Evolutionary conservation across 2,113 vertebrate genomes (phyloP), one percentile per base, ranked within the genome.

Genomic region (Chrysochloris asiatica): DNA sequence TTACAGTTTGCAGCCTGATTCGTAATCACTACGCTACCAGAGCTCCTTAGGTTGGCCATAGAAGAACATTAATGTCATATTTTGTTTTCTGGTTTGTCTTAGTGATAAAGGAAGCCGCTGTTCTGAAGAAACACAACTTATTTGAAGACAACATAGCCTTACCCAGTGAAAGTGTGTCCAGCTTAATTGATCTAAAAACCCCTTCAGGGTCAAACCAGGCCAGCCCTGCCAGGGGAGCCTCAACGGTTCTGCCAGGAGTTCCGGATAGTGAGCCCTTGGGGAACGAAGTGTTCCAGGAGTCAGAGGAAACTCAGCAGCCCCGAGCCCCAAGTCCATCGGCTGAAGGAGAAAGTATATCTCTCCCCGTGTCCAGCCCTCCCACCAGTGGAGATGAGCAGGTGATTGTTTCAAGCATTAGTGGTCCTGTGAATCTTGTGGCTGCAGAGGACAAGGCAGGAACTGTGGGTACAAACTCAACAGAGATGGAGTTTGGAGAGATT

Each of bases 71-170:
- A 52, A 92, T 11, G 1, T 13, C 38, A 2, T 41, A 22, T 82
- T 86, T 77, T 93, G 54, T 52, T 73, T 86, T 89, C 96, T 81
- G 95, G 9, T 93, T 59, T 85, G 75, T 61, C 81, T 43, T 96
- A 99, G 99, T 99, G 97, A 98, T 99, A 96, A 98, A 98, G 86
- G 99, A 99, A 92, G 99, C 99, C 0, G 98, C 98, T 0, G 80
- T 97, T 86, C 96, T 98, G 97, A 98, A 98, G 97, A 99, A 99
- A 93, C 98, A 98, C 97, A 99, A 99, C 97, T 97, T 99, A 85
- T 98, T 98, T 94, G 98, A 98, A 54, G 99, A 99, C 78, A 98
- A 98, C 92, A 84, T 98, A 83, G 98, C 97, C 56, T 90, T 98
- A 82, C 97, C 98, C 82, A 98, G 97, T 41, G 97, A 98, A 87